Percentiles rank a stretch among this genome's conserved stretches.
These are phyloP conservation scores for Eupithecia subfuscata DNA, from an alignment of 2,888 invertebrate genomes.

Conservation along the genomic window DNA sequence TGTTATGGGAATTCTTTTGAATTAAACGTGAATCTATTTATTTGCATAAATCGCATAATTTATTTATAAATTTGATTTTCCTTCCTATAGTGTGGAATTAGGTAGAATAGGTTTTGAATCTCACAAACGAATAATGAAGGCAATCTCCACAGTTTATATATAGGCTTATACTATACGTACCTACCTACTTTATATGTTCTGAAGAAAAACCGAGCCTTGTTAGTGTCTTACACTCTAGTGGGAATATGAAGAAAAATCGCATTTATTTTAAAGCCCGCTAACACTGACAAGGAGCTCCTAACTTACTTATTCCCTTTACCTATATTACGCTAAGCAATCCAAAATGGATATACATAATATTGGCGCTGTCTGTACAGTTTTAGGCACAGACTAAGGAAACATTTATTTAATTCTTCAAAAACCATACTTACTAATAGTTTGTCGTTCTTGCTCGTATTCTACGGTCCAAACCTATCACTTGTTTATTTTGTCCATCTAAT, in stretches of 20 bases:
- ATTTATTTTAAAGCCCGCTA: neutral
- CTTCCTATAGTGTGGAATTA: neutral
- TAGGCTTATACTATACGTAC: neutral
- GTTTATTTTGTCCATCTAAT: too few species aligned
- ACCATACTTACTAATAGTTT: too few species aligned
- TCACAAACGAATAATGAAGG: neutral
- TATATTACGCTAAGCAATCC: too few species aligned
- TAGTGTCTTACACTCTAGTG: neutral
- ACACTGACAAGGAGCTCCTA: too few species aligned
- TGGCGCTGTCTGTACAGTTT: too few species aligned
- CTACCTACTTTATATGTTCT: neutral
- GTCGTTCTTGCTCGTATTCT: too few species aligned
- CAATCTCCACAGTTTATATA: neutral
- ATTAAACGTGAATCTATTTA: neutral
- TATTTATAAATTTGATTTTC: neutral
- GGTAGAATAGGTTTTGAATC: neutral
- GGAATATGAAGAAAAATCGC: neutral
- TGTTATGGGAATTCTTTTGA: neutral
- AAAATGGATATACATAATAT: too few species aligned
- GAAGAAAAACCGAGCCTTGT: neutral
- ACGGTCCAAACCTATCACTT: too few species aligned
- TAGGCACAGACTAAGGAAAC: too few species aligned
- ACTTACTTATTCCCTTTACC: too few species aligned
- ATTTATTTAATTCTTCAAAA: too few species aligned
- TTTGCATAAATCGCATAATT: neutral